Base-by-base conservation (phyloP, 2,888 invertebrate species). In the Eristalinus sepulchralis region DNA sequence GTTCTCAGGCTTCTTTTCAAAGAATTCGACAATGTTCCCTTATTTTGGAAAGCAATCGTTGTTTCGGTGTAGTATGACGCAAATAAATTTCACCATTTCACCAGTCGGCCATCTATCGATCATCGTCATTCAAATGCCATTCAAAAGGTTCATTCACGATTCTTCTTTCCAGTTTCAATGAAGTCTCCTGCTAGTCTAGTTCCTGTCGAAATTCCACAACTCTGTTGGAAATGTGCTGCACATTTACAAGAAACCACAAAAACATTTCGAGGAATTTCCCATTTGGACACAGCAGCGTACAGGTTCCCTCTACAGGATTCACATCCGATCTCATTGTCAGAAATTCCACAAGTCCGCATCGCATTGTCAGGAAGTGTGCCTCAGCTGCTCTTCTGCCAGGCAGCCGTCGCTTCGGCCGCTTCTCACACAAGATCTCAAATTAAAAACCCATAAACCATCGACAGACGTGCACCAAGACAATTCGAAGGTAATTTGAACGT, bases 401-500 rank as follows among this genome's bases (percentile, higher is more conserved):
- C 34, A 13, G 33, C 34, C 24, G 24, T 8, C 17, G 2, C 8
- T n/a, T 33, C 27, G 2, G 27, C 27, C 27, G 27, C 27, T 27
- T 27, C 27, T 27, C 11, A 22, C 10, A 11, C 34, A 24, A 1
- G 47, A 64, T 34, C n/a, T 55, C 27, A 75, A 53, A 71, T 81
- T 64, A 47, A 22, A 81, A 76, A 72, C 63, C 63, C 67, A 71
- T 68, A 75, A 68, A 73, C 8, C n/a, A 31, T 31, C 60, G 4
- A 8, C 55, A 73, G 55, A 68, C 53, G 64, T 24, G 17, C 47
- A 47, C 47, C 36, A 24, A 27, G 59, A 70, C 53, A 76, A 80
- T 80, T 84, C 71, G 76, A 84, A 63, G 80, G 66, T 59, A 76
- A 76, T 84, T 84, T 80, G 62, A 60, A 53, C 67, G 47, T 17